Conservation (phyloP, 2,888 invertebrate species). For the Ormyrus rosae region DNA sequence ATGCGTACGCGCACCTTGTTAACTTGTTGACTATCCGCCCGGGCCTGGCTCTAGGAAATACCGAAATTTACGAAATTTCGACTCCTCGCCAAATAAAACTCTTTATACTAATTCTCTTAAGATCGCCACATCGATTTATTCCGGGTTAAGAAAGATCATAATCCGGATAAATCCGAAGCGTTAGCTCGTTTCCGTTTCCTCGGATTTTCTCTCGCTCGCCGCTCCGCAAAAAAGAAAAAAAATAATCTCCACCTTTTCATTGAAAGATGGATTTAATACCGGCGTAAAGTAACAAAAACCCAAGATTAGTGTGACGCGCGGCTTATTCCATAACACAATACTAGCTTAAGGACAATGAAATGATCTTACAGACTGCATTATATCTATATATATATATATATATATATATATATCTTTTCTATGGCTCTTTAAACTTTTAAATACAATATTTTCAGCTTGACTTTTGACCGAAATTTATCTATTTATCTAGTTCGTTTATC, state of each 20-base stretch:
- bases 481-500: no score
- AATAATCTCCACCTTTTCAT: constrained; percentile 30
- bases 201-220: constrained; percentile 15
- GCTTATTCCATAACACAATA: constrained; percentile 32
- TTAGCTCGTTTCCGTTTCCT: constrained; percentile 19
- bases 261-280: constrained; percentile 47
- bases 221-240: constrained; percentile 7
- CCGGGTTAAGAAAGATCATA: constrained; percentile 14
- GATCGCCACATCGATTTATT: neutral
- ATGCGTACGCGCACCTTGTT: no score
- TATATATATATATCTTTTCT: no score
- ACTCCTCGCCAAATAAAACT: no score
- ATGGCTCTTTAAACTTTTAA: no score
- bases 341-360: constrained; percentile 13
- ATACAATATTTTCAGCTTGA: no score
- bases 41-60: no score
- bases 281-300: constrained; percentile 20
- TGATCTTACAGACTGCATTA: constrained; percentile 13
- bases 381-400: no score
- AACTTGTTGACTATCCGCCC: no score
- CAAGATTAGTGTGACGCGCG: neutral
- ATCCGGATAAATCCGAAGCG: constrained; percentile 38
- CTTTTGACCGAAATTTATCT: no score
- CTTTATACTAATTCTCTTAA: no score
- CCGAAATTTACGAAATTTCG: no score